Percentiles rank a stretch among this genome's conserved stretches.
phyloP scores from a whole-genome alignment of 2,113 vertebrate genomes.

The Abramis brama region DNA sequence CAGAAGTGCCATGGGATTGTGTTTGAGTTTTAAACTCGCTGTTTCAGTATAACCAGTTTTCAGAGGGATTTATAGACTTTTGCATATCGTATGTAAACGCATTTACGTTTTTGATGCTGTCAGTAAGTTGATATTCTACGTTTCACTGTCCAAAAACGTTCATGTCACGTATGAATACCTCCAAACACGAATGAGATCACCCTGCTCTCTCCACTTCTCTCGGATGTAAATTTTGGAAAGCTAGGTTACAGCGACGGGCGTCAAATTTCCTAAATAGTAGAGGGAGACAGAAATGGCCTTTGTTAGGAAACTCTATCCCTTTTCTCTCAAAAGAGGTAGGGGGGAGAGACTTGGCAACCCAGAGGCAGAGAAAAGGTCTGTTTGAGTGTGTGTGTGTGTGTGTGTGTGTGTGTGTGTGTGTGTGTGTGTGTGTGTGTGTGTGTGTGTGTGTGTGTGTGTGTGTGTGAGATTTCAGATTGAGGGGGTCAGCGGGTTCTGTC shows the following conservation, averaged over 20 bases:
- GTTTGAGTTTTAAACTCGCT: not conserved
- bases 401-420: constrained; percentile 33
- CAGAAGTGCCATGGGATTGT: not conserved
- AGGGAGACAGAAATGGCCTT: constrained; percentile 87
- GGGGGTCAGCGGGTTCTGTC: constrained; percentile 55
- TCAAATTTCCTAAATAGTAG: constrained; percentile 85
- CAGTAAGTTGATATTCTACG: not conserved
- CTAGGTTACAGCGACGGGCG: constrained; percentile 80
- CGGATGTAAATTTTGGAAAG: constrained; percentile 53
- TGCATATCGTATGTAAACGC: not conserved
- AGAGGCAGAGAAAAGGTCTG: constrained; percentile 70
- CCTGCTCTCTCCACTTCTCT: constrained; percentile 14
- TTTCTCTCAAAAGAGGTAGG: constrained; percentile 82
- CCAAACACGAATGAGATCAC: not conserved
- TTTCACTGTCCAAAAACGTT: not conserved
- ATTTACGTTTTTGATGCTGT: not conserved
- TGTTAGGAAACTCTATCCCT: constrained; percentile 94
- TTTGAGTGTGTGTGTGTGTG: constrained; percentile 39
- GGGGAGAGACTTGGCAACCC: constrained; percentile 79
- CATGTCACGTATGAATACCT: not conserved
- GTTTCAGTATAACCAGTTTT: not conserved
- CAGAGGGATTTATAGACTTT: not conserved
- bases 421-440: constrained; percentile 29
- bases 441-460: constrained; percentile 42
- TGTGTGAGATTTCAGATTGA: constrained; percentile 47